These are phyloP conservation scores for Lottia gigantea DNA, from an alignment of 2,888 invertebrate genomes.

Conservation along the genomic window DNA sequence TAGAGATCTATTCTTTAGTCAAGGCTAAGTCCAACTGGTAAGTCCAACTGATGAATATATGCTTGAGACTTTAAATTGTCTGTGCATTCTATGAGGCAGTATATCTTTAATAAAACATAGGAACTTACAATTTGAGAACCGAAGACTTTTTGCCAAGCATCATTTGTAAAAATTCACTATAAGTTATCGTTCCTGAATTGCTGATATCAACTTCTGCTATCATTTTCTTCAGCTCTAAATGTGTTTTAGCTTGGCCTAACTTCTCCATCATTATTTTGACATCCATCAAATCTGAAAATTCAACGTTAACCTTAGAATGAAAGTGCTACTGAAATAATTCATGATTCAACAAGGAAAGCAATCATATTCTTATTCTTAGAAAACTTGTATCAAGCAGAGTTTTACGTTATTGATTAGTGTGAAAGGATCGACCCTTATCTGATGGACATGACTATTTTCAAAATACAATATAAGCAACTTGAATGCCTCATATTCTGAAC, in stretches of 20 bases:
- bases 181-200: conserved; percentile 58
- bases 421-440: no score
- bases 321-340: neutral
- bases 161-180: conserved; percentile 63
- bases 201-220: conserved; percentile 61
- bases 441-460: neutral
- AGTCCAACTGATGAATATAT: no score
- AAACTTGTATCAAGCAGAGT: no score
- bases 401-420: neutral
- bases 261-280: conserved; percentile 64
- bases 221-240: conserved; percentile 65
- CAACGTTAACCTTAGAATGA: neutral
- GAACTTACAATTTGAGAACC: conserved; percentile 61
- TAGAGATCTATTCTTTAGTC: no score
- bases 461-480: no score
- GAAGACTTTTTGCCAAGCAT: conserved; percentile 61
- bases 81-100: no score
- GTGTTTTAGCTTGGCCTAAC: conserved; percentile 64
- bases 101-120: no score
- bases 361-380: neutral
- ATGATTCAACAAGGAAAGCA: neutral
- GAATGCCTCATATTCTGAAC: no score
- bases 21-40: no score
- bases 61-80: no score
- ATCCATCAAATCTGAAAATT: conserved; percentile 59